These are phyloP conservation scores for Neolamprologus falcicula DNA, from an alignment of 2,113 vertebrate genomes.

Conservation along the genomic window DNA sequence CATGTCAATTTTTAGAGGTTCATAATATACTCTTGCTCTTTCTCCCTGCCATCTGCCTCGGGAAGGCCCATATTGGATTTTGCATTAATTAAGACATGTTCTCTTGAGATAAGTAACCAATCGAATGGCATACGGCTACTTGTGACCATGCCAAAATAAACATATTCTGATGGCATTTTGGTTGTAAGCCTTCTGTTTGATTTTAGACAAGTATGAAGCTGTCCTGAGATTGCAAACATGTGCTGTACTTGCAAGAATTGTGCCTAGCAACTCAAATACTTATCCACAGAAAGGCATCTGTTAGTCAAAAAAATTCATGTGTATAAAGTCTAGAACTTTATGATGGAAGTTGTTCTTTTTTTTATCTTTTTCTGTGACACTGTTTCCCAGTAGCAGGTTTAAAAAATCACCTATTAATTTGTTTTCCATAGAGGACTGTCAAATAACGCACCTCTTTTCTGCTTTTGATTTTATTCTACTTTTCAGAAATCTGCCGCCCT, in stretches of 20 bases:
- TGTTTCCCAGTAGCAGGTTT: not conserved
- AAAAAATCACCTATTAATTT: not conserved
- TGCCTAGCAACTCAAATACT: not conserved
- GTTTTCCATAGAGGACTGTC: not conserved
- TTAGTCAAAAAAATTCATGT: accelerated
- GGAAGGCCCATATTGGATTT: not conserved
- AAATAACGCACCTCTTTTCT: not conserved
- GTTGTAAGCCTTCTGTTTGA: not conserved
- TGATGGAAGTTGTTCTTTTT: not conserved
- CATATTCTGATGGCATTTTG: not conserved
- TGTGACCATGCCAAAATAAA: not conserved
- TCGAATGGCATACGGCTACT: not conserved
- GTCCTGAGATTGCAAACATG: not conserved
- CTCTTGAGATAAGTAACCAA: not conserved
- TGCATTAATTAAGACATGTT: not conserved
- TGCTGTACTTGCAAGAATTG: not conserved
- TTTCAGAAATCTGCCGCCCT: not conserved
- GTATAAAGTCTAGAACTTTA: not conserved
- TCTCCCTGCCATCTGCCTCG: not conserved
- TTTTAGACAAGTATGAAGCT: not conserved
- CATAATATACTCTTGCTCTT: not conserved
- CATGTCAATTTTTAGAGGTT: not conserved
- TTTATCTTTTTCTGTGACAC: not conserved
- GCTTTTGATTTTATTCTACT: not conserved
- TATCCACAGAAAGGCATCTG: not conserved